phyloP scores from a whole-genome alignment of 2,888 invertebrate genomes.

The Fragum whitleyi region DNA sequence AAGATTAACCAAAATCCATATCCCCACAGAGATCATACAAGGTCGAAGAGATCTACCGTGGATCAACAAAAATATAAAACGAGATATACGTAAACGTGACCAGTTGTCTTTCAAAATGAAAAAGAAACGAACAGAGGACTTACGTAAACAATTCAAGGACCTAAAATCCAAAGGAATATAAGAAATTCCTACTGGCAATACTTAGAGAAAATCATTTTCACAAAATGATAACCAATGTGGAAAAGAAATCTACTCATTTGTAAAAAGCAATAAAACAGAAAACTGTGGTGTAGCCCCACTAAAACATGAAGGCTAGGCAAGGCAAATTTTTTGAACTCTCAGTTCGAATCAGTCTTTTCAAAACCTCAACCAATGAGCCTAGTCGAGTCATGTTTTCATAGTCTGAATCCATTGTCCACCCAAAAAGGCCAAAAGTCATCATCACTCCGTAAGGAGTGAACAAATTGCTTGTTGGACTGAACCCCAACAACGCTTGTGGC shows the following conservation, averaged over 20 bases:
- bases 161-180: not conserved
- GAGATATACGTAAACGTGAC: not conserved
- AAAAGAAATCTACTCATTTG: not conserved
- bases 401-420: not conserved
- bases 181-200: slow-evolving; percentile 8
- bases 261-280: slow-evolving; percentile 14
- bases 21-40: not conserved
- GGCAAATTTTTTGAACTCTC: not conserved
- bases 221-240: not conserved
- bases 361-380: not conserved
- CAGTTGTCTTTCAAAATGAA: not conserved
- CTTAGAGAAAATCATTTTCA: not conserved
- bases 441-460: not conserved
- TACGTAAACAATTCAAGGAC: not conserved
- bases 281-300: not conserved
- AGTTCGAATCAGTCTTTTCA: slow-evolving; percentile 18
- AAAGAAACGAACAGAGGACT: not conserved
- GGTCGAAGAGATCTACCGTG: not conserved
- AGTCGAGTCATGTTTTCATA: not conserved
- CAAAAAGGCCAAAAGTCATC: not conserved
- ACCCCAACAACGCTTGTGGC: not conserved
- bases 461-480: not conserved
- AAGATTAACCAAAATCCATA: not conserved
- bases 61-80: not conserved
- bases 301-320: not conserved